These are phyloP conservation scores for Staurois parvus DNA, from an alignment of 2,797 vertebrate species.

Conservation along the genomic window DNA sequence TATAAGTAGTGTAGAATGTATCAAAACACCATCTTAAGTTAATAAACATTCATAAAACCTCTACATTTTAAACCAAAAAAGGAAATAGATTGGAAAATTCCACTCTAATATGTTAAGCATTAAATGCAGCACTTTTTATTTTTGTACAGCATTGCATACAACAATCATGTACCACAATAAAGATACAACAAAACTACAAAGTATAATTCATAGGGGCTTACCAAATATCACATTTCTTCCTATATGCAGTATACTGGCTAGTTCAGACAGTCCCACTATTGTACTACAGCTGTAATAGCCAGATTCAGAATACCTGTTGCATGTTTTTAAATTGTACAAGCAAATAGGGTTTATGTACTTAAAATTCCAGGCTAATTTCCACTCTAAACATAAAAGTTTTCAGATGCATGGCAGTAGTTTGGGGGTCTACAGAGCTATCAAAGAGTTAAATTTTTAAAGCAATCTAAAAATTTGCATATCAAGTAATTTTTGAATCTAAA, in stretches of 20 bases:
- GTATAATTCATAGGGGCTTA: no score
- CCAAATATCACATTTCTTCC: background rate
- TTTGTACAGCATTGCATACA: no score
- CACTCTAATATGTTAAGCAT: no score
- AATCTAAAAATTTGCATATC: conserved; percentile 16
- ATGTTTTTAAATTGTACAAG: background rate
- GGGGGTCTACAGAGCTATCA: no score
- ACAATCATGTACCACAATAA: no score
- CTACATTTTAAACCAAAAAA: background rate
- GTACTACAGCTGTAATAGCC: conserved; percentile 17
- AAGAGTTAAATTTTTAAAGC: background rate
- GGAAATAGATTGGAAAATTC: background rate
- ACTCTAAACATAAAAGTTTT: no score
- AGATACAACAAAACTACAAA: background rate
- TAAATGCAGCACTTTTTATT: no score
- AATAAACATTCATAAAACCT: no score
- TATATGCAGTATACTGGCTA: background rate
- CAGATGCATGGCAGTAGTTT: no score
- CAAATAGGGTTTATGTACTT: background rate
- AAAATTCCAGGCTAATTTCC: background rate
- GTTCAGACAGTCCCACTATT: background rate
- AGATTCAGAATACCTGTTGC: conserved; percentile 21
- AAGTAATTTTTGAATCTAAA: background rate
- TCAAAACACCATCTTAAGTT: no score
- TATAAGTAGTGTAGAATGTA: background rate